Evolutionary conservation across 2,888 invertebrate species (phyloP).

Genomic region (Ferrisia virgata): DNA sequence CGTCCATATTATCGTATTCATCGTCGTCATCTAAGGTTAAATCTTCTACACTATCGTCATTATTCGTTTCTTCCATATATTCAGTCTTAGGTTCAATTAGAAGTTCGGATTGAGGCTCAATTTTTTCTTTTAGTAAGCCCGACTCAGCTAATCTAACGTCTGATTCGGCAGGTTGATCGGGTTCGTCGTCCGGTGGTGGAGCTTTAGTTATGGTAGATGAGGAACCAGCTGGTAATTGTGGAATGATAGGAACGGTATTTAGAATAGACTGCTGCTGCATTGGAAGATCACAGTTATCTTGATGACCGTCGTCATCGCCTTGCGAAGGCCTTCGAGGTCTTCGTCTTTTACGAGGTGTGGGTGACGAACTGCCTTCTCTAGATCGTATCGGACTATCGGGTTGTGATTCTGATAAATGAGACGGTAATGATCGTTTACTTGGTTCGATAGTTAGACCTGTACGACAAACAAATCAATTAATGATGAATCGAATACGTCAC

Average conservation of each 20-base stretch:
- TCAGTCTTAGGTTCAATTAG: slow-evolving; percentile 70
- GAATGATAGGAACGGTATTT: slow-evolving; percentile 45
- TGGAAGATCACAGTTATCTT: slow-evolving; percentile 51
- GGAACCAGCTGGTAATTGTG: slow-evolving; percentile 48
- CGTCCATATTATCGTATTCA: slow-evolving; percentile 67
- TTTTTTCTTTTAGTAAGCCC: slow-evolving; percentile 49
- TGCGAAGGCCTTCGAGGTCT: slow-evolving; percentile 50
- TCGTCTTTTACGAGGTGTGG: slow-evolving; percentile 49
- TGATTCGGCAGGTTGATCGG: slow-evolving; percentile 47
- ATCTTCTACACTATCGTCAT: slow-evolving; percentile 77
- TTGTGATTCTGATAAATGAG: slow-evolving; percentile 47
- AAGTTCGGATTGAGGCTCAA: slow-evolving; percentile 51
- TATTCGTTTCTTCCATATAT: slow-evolving; percentile 65
- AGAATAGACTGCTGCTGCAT: slow-evolving; percentile 38
- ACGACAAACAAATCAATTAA: neutral
- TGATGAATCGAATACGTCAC: neutral
- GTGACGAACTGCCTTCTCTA: slow-evolving; percentile 49
- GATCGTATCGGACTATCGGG: slow-evolving; percentile 49
- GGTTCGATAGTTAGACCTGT: slow-evolving; percentile 49
- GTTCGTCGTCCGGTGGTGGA: slow-evolving; percentile 44
- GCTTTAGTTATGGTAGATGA: slow-evolving; percentile 47
- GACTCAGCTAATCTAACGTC: slow-evolving; percentile 47
- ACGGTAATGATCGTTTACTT: slow-evolving; percentile 45
- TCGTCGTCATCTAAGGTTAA: slow-evolving; percentile 70
- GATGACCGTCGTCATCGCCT: slow-evolving; percentile 50